phyloP scores from a whole-genome alignment of 2,113 vertebrate genomes.

The Brachypteracias leptosomus region DNA sequence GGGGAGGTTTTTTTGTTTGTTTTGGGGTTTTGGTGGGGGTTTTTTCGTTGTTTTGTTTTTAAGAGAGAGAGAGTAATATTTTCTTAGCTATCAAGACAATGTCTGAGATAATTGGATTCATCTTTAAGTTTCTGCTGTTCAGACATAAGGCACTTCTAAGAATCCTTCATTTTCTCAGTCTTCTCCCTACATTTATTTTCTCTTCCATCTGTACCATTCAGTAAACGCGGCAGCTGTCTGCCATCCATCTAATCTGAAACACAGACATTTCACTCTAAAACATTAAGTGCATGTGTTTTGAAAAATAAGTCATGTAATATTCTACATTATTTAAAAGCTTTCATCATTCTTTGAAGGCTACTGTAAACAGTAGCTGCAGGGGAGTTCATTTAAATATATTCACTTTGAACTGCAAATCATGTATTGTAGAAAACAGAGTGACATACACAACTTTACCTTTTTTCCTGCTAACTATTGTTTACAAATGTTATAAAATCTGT shows the following conservation, averaged over 20 bases:
- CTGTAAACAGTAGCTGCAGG: constrained; percentile 60
- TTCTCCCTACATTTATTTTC: constrained; percentile 3
- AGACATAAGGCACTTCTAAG: neutral
- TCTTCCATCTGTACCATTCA: constrained; percentile 15
- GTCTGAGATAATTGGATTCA: neutral
- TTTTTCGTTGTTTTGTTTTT: neutral
- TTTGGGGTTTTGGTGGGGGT: neutral
- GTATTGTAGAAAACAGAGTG: constrained; percentile 56
- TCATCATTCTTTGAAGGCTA: constrained; percentile 60
- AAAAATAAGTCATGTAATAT: constrained; percentile 33
- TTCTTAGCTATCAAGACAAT: neutral
- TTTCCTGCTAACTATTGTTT: constrained; percentile 62
- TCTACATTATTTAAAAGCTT: constrained; percentile 63
- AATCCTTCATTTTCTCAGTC: neutral
- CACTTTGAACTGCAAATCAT: constrained; percentile 69
- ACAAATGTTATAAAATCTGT: constrained; percentile 12
- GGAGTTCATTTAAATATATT: constrained; percentile 66
- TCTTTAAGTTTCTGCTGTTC: neutral
- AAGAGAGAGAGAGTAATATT: neutral
- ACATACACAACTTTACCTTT: constrained; percentile 59
- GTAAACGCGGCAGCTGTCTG: constrained; percentile 44
- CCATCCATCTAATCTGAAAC: constrained; percentile 44
- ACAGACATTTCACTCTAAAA: constrained; percentile 31
- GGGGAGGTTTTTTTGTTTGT: too few species aligned
- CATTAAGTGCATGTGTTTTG: constrained; percentile 10